These are phyloP conservation scores for Ellobius talpinus DNA, from an alignment of 2,113 vertebrate species.

Conservation along the genomic window DNA sequence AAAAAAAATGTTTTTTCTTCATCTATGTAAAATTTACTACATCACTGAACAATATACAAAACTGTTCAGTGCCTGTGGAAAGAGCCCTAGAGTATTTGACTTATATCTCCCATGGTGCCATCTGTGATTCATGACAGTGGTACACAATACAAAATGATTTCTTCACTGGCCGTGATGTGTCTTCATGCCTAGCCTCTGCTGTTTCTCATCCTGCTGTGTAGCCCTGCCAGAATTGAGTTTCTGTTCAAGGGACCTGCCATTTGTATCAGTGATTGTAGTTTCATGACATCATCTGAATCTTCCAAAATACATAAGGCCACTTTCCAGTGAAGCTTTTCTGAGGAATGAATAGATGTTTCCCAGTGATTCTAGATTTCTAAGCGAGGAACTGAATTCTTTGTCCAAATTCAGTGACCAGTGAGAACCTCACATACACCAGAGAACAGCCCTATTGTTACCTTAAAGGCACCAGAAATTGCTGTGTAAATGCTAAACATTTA, in stretches of 20 bases:
- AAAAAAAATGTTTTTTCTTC: not conserved
- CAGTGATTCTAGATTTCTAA: constrained; percentile 15
- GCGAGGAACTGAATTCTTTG: not conserved
- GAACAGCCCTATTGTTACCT: not conserved
- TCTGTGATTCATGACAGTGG: not conserved
- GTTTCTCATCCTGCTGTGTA: not conserved
- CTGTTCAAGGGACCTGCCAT: not conserved
- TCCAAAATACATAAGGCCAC: not conserved
- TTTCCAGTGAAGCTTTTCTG: not conserved
- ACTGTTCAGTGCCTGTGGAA: not conserved
- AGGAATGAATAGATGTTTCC: not conserved
- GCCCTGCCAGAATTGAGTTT: not conserved
- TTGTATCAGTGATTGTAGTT: not conserved
- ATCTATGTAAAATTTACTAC: not conserved
- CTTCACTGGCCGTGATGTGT: not conserved
- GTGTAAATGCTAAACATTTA: not conserved
- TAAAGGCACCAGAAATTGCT: constrained; percentile 35
- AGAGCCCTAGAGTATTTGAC: not conserved
- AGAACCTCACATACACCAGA: not conserved
- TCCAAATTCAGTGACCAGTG: not conserved
- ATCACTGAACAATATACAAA: not conserved
- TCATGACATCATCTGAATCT: not conserved
- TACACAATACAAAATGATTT: not conserved
- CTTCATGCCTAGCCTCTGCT: not conserved
- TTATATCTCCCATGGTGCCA: not conserved